These are phyloP conservation scores for Tolmerus cingulatus DNA, from an alignment of 2,888 invertebrate species.

Conservation along the genomic window DNA sequence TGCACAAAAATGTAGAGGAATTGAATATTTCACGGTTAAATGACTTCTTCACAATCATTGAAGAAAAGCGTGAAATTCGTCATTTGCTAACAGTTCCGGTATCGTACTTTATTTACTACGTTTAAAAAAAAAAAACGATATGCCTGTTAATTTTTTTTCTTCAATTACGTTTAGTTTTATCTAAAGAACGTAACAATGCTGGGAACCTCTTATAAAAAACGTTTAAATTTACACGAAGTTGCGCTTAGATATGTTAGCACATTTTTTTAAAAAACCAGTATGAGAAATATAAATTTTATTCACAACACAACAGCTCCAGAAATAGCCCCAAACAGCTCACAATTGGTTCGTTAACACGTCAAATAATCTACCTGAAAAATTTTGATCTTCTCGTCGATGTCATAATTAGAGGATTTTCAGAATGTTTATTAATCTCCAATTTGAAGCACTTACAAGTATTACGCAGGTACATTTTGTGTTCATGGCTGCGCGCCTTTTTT, in stretches of 20 bases:
- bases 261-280: not conserved
- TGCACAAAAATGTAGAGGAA: not conserved
- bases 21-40: not conserved
- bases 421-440: not conserved
- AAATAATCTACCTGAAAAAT: not conserved
- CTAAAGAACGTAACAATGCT: not conserved
- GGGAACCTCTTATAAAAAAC: not conserved
- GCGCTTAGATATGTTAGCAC: not conserved
- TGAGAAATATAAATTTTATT: not conserved
- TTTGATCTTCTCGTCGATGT: not conserved
- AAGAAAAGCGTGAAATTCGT: not conserved
- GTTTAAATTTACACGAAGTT: not conserved
- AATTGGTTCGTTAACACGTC: not conserved
- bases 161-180: not conserved
- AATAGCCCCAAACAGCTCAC: not conserved
- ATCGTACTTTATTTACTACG: not conserved
- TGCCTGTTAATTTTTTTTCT: not conserved
- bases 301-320: not conserved
- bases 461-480: constrained; percentile 15
- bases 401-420: not conserved
- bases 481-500: not conserved
- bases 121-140: not conserved
- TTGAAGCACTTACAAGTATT: constrained; percentile 9
- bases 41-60: not conserved
- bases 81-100: not conserved